phyloP scores from a whole-genome alignment of 2,113 vertebrate species.

The Scatophagus argus region DNA sequence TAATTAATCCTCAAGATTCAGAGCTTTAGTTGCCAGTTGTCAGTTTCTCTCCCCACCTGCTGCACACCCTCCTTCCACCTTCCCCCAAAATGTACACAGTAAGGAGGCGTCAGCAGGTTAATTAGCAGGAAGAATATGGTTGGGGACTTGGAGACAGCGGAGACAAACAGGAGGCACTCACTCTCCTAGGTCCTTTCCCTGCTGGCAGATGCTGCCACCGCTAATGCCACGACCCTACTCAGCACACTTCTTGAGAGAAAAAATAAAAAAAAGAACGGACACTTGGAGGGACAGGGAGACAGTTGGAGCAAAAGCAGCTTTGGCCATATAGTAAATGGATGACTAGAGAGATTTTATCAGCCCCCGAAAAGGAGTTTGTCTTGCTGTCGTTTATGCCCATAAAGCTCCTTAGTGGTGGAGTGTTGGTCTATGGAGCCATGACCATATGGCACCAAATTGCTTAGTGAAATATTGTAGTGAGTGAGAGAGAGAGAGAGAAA shows the following conservation, averaged over 20 bases:
- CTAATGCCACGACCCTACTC: constrained; percentile 66
- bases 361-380: constrained; percentile 51
- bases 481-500: constrained; percentile 14
- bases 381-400: constrained; percentile 61
- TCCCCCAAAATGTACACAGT: constrained; percentile 57
- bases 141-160: constrained; percentile 51
- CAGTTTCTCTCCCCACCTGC: constrained; percentile 41
- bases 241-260: constrained; percentile 54
- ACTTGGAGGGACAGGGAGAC: constrained; percentile 31
- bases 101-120: constrained; percentile 79
- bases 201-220: constrained; percentile 66
- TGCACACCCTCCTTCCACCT: constrained; percentile 35
- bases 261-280: constrained; percentile 29
- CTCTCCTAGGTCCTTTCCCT: constrained; percentile 66
- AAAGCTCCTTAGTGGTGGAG: constrained; percentile 51
- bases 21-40: constrained; percentile 33
- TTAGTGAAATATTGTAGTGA: constrained; percentile 18
- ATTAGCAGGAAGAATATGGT: constrained; percentile 81
- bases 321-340: constrained; percentile 47
- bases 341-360: constrained; percentile 50
- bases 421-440: constrained; percentile 28
- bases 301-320: constrained; percentile 44
- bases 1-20: constrained; percentile 40
- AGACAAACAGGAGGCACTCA: constrained; percentile 64
- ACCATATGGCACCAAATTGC: constrained; percentile 50